Evolutionary conservation across 2,888 invertebrate genomes (phyloP), one percentile per base, ranked within the genome.

Genomic region (Stenolophus ochropezus): DNA sequence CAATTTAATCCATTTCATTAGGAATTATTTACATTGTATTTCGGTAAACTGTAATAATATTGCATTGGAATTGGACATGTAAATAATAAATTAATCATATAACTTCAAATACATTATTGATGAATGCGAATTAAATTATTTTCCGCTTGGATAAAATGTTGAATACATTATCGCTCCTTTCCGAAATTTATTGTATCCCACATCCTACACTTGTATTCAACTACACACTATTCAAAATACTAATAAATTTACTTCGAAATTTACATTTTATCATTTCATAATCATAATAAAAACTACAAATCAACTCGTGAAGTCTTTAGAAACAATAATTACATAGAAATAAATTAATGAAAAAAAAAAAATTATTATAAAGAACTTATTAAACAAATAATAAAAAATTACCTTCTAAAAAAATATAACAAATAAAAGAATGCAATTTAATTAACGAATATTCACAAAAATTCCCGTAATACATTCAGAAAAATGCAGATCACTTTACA

Each of bases 1-100:
- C 11, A 61, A 25, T 61, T 61, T 25, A 61, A 61, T 61, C 61
- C n/a, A 61, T 61, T 61, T 61, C 23, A 61, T 61, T 61, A 61
- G n/a, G 23, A 25, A 61, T 61, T 61, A 61, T 61, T 61, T 61
- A 61, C 61, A 61, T 21, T 23, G 25, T 61, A 61, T 61, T 25
- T n/a, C n/a, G 1, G n/a, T 14, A 61, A 61, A 61, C 23, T 21
- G 61, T n/a, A 61, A 61, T 61, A 61, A 25, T 53, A 53, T 16
- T 25, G n/a, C 23, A 61, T 27, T 61, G 61, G 14, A 25, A 61
- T 61, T 23, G 61, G 25, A 61, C 61, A 61, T 61, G 61, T 23
- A 25, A 61, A 61, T 61, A 61, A 61, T 61, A 61, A 61, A 61
- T 61, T 61, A 61, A 61, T 61, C 25, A 56, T 8, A 23, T 61